These are phyloP conservation scores for Dinocampus coccinellae DNA, from an alignment of 2,888 invertebrate genomes.

Conservation along the genomic window DNA sequence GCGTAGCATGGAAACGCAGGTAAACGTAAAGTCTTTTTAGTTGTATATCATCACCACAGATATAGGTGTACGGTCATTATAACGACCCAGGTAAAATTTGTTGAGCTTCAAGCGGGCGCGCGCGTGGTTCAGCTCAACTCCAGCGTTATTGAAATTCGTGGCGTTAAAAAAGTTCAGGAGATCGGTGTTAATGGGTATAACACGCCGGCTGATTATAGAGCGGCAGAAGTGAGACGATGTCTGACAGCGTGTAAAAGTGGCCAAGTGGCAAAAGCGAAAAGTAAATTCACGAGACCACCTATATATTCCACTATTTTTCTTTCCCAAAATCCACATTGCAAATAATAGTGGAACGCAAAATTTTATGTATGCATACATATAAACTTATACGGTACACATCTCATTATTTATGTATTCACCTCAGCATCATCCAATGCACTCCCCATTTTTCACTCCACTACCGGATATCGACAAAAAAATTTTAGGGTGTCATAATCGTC, in stretches of 20 bases:
- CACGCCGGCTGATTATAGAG: constrained; percentile 60
- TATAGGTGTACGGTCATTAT: background rate
- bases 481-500: constrained; percentile 57
- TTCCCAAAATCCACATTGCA: background rate
- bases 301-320: background rate
- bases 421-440: constrained; percentile 21
- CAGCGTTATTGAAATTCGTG: constrained; percentile 50
- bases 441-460: background rate
- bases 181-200: constrained; percentile 54
- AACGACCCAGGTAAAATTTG: constrained; percentile 11
- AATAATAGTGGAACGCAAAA: background rate
- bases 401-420: background rate
- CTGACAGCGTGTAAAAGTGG: constrained; percentile 33
- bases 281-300: constrained; percentile 14
- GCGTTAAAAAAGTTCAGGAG: constrained; percentile 33
- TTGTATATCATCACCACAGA: background rate
- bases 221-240: constrained; percentile 48
- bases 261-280: constrained; percentile 1
- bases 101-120: background rate
- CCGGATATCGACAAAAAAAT: background rate
- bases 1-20: background rate
- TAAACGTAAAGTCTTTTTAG: background rate
- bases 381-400: background rate
- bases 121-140: constrained; percentile 16
- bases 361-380: background rate